Base-by-base conservation (phyloP, 2,113 vertebrate genomes). In the Cynocephalus volans region DNA sequence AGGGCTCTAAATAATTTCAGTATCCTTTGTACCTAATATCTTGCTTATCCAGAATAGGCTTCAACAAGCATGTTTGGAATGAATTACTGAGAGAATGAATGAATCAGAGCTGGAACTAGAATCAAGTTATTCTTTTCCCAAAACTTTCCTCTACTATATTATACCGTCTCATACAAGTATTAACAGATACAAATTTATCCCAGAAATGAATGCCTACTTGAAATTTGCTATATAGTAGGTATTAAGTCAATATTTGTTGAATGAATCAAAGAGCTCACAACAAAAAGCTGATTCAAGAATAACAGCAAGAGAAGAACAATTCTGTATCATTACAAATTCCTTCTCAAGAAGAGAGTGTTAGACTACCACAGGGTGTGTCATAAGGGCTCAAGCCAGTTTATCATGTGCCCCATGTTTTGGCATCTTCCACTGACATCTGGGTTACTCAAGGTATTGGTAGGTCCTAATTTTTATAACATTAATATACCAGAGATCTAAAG, bases 21-120 rank as follows among this genome's bases (percentile, higher is more conserved):
- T 31, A 79, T 56, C 8, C 72, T 15, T 15, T 13, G 3, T 80
- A 75, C 13, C 17, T 92, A 67, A 54, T 60, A 77, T 64, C 31
- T 23, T 75, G 26, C n/a, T 41, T 23, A 85, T 76, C 3, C 19
- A 70, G 10, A 23, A 15, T 33, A 41, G 17, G 3, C 18, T 21
- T 24, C 18, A 24, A 3, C 2, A n/a, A 50, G 5, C 2, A 50
- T 56, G 90, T 88, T 28, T 56, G 54, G n/a, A 87, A 97, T 19
- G 50, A 58, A 14, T 17, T 67, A 90, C 21, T 28, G 2, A 31
- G 75, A 50, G 2, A 11, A 82, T 82, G 17, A 86, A 87, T 82
- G 26, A 80, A 67, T 65, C 24, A 82, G 36, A 97, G 82, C 31
- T n/a, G 56, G 62, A 97, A 87, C 31, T n/a, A 64, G 62, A 95